Evolutionary conservation across 1,140 invertebrate species (phyloP).

Genomic region (Armadillidium nasatum): DNA sequence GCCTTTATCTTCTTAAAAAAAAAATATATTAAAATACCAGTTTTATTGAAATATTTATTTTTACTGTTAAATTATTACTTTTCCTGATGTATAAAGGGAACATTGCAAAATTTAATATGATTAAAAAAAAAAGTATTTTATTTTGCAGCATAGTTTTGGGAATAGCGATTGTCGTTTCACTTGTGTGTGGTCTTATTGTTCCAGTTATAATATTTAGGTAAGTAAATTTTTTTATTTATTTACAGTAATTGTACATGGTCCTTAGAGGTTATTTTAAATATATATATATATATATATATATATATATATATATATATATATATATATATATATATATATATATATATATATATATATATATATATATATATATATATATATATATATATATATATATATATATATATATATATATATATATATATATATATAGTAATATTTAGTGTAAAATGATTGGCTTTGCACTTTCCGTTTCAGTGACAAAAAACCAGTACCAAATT

Average conservation of each 20-base stretch:
- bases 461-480: no score
- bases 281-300: conserved; percentile 5
- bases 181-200: conserved; percentile 1
- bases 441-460: background rate
- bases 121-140: no score
- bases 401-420: no score
- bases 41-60: background rate
- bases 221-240: no score
- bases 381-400: no score
- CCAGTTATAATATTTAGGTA: conserved; percentile 16
- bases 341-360: background rate
- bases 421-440: no score
- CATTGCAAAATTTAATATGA: no score
- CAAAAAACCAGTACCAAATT: conserved; percentile 38
- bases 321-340: background rate
- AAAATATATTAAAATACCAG: background rate
- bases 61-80: background rate
- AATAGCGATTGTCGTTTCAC: background rate
- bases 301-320: background rate
- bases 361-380: conserved; percentile 15
- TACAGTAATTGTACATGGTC: no score
- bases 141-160: conserved; percentile 3
- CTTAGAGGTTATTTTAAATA: no score
- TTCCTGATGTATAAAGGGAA: no score
- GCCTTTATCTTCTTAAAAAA: background rate